Evolutionary conservation across 2,888 invertebrate species (phyloP).

Genomic region (Gortyna flavago): DNA sequence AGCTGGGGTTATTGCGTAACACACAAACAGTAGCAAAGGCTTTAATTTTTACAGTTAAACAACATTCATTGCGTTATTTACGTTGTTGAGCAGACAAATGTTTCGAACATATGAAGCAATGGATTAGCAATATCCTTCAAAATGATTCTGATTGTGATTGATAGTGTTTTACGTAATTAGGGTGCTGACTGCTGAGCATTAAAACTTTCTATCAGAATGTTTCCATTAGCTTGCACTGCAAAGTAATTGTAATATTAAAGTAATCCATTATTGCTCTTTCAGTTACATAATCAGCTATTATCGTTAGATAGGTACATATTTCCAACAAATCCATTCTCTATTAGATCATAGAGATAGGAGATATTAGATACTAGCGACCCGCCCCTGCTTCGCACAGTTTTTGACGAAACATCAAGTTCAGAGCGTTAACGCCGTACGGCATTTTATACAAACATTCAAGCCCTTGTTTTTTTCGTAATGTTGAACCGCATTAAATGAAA

Average conservation of each 20-base stretch:
- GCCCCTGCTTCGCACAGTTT: neutral
- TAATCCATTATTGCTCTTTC: constrained; percentile 20
- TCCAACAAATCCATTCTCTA: constrained; percentile 65
- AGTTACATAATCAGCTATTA: constrained; percentile 27
- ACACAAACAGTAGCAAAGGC: neutral
- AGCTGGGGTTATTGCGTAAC: neutral
- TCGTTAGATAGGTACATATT: neutral
- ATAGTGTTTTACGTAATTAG: neutral
- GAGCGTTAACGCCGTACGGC: too few relatives aligned
- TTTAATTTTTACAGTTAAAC: neutral
- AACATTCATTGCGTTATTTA: neutral
- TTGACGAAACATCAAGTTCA: too few relatives aligned
- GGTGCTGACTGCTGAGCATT: neutral
- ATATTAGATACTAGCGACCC: neutral
- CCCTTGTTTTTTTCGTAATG: too few relatives aligned
- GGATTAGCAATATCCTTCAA: neutral
- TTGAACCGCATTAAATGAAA: too few relatives aligned
- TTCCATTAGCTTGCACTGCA: constrained; percentile 11
- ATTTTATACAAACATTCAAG: too few relatives aligned
- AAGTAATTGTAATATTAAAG: constrained; percentile 5
- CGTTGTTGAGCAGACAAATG: neutral
- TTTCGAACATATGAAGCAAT: neutral
- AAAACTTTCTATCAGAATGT: constrained; percentile 15
- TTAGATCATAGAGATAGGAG: constrained; percentile 48
- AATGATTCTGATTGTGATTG: neutral